Conservation (phyloP, 2,797 vertebrate species). For the Sylvia borin region DNA sequence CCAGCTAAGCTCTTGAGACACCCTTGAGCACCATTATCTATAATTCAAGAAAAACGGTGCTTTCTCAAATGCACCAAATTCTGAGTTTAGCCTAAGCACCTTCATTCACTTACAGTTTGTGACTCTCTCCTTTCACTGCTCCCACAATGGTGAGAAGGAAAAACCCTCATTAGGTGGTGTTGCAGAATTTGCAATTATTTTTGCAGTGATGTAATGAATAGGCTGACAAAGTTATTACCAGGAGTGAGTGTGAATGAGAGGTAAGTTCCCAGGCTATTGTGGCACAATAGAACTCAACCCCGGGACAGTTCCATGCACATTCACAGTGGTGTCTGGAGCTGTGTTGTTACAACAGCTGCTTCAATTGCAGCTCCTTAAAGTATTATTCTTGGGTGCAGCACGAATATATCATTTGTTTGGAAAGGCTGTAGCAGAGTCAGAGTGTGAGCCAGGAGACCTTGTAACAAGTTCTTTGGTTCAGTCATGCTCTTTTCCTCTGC, state of each 20-base stretch:
- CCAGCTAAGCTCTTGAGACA: not conserved
- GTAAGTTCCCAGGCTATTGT: not conserved
- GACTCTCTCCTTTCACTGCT: not conserved
- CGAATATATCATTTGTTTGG: not conserved
- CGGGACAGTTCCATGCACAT: not conserved
- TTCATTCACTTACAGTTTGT: not conserved
- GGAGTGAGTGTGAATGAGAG: not conserved
- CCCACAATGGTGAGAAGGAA: not conserved
- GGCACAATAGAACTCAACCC: not conserved
- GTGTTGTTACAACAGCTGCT: not conserved
- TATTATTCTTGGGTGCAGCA: not conserved
- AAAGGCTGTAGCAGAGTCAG: not conserved
- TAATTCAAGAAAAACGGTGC: not conserved
- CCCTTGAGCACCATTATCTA: not conserved
- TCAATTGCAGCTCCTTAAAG: not conserved
- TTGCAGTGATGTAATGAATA: not conserved
- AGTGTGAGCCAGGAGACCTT: not conserved
- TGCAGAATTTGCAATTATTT: not conserved
- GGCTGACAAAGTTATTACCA: not conserved
- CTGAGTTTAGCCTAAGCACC: not conserved
- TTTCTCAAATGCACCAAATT: not conserved
- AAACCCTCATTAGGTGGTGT: rapidly evolving
- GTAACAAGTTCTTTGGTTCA: not conserved
- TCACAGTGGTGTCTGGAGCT: not conserved
- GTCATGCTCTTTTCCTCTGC: not conserved